Evolutionary conservation across 1,140 invertebrate genomes (phyloP), one percentile per base, ranked within the genome.

Genomic region (Musca vetustissima): DNA sequence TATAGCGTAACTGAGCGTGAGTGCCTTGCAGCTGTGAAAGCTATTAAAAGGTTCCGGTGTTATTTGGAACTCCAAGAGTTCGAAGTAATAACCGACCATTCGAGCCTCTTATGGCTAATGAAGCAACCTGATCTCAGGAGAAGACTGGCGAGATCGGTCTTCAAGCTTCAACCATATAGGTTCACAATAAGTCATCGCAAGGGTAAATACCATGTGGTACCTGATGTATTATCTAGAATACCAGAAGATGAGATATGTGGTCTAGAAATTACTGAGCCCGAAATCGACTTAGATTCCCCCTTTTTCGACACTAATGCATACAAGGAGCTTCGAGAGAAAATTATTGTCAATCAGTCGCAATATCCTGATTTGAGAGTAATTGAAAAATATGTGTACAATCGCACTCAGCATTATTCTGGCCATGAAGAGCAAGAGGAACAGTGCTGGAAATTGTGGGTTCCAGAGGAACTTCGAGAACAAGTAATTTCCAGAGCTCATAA

Each of bases 41-140:
- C 28, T 8, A 28, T 28, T 4, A 28, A 28, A 8, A 28, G 28
- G 28, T 28, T 28, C 28, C 3, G 3, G 8, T 28, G 28, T 28
- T 28, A 28, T 8, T 28, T 8, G 8, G 28, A 8, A 28, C 28
- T 28, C 28, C 28, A 28, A 28, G 28, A 28, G 28, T 28, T 28
- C 28, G 28, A 28, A 28, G 28, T 28, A 28, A 28, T 28, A 28
- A 28, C 28, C 8, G 28, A 28, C 28, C 28, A 28, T 28, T 71
- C 76, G 22, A 28, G 3, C 8, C 28, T 28, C 28, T 28, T 66
- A 76, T 32, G 71, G 83, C 1, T 28, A 8, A 28, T 28, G 28
- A 28, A 28, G 28, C 70, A 80, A 52, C 84, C 82, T 9, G 84
- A 86, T 59, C 79, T 57, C 52, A 69, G 72, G 25, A 73, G 77